phyloP scores from a whole-genome alignment of 2,113 vertebrate genomes.

The Muscicapa adusta region DNA sequence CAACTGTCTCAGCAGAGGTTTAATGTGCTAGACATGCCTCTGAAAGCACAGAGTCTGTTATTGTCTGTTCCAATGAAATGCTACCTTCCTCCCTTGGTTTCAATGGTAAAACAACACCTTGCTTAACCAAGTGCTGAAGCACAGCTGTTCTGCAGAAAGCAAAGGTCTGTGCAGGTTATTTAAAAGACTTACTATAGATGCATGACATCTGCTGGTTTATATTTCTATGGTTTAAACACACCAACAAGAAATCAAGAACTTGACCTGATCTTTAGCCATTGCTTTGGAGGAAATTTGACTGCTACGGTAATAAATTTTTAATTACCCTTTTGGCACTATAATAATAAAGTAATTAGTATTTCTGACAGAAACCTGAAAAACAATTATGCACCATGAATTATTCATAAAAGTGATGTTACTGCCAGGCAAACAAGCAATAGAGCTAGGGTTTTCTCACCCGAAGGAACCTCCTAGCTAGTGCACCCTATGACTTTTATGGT shows the following conservation, averaged over 20 bases:
- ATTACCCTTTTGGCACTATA: neutral
- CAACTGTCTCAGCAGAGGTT: neutral
- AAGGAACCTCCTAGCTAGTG: neutral
- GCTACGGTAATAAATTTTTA: neutral
- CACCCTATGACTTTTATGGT: neutral
- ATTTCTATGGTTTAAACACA: neutral
- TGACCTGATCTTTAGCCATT: neutral
- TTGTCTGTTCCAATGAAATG: neutral
- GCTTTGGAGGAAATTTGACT: neutral
- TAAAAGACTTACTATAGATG: neutral
- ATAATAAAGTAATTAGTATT: slow-evolving; percentile 28
- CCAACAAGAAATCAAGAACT: neutral
- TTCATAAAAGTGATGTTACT: neutral
- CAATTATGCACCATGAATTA: slow-evolving; percentile 4
- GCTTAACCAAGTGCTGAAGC: neutral
- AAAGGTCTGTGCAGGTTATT: neutral
- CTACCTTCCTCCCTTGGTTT: neutral
- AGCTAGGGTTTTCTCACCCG: neutral
- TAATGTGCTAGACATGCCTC: neutral
- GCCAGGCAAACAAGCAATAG: neutral
- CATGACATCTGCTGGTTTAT: neutral
- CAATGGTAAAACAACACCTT: neutral
- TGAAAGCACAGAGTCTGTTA: neutral
- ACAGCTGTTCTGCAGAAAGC: neutral
- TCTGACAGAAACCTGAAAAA: slow-evolving; percentile 30